A percentile compares a stretch with the other conserved stretches of the same genome.
Evolutionary conservation across 2,113 vertebrate species (phyloP).

Genomic region (Pyxicephalus adspersus): DNA sequence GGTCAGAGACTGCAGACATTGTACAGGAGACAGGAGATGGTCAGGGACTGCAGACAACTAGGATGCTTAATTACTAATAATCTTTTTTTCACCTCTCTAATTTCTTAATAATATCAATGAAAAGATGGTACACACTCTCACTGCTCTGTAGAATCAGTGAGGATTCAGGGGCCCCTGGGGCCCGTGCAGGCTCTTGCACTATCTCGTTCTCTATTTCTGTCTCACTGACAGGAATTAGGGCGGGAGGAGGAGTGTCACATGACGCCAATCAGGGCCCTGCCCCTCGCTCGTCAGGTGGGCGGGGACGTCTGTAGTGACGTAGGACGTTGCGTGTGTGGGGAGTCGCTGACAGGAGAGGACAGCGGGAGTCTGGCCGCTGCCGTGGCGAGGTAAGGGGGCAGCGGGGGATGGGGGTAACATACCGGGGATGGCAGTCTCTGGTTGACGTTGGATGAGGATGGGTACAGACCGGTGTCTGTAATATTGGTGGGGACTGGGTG

Average conservation of each 20-base stretch:
- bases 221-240: neutral
- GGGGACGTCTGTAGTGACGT: slow-evolving; percentile 9
- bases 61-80: too few species aligned
- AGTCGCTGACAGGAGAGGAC: slow-evolving; percentile 21
- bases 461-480: neutral
- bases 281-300: neutral
- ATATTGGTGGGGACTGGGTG: neutral
- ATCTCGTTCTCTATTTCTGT: too few species aligned
- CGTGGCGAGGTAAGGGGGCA: neutral
- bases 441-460: neutral
- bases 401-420: too few species aligned
- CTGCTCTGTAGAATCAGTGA: too few species aligned
- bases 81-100: too few species aligned
- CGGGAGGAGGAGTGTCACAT: neutral
- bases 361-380: slow-evolving; percentile 7
- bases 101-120: too few species aligned
- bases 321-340: slow-evolving; percentile 27
- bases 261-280: neutral
- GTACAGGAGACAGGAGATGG: too few species aligned
- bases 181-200: too few species aligned
- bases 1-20: too few species aligned
- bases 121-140: too few species aligned
- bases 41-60: too few species aligned
- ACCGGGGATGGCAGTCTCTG: neutral
- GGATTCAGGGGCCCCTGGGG: too few species aligned